These are phyloP conservation scores for Gastrophysa polygoni DNA, from an alignment of 2,888 invertebrate genomes.

Conservation along the genomic window DNA sequence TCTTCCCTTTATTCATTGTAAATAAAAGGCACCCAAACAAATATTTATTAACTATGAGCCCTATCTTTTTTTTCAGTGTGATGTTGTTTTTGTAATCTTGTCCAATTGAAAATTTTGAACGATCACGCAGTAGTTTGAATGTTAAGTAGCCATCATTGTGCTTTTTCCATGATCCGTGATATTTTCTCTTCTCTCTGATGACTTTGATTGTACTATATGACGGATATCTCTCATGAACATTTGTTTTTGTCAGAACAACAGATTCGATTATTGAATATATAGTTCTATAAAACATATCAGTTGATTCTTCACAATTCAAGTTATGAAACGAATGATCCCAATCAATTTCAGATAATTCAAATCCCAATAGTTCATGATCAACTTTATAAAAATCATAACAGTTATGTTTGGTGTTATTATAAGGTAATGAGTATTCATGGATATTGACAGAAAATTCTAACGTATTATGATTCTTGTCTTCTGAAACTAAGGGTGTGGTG, in stretches of 20 bases:
- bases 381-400: constrained; percentile 7
- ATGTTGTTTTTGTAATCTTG: constrained; percentile 4
- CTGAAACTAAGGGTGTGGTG: background rate
- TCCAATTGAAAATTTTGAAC: constrained; percentile 2
- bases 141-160: no score
- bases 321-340: background rate
- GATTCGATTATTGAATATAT: background rate
- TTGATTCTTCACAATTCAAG: constrained; percentile 7
- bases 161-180: constrained; percentile 7
- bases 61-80: no score
- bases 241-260: background rate
- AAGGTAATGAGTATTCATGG: background rate
- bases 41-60: no score
- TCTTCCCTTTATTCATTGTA: no score
- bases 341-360: constrained; percentile 4
- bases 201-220: constrained; percentile 1
- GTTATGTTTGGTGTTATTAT: constrained; percentile 6
- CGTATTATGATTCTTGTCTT: no score
- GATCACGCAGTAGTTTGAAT: no score
- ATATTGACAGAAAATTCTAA: constrained; percentile 9
- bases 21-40: no score
- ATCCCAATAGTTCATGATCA: constrained; percentile 8
- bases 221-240: background rate
- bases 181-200: constrained; percentile 2
- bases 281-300: background rate